Percentiles rank a stretch among this genome's conserved stretches.
phyloP scores from a whole-genome alignment of 2,797 vertebrate genomes.

The Peromyscus melanophrys region DNA sequence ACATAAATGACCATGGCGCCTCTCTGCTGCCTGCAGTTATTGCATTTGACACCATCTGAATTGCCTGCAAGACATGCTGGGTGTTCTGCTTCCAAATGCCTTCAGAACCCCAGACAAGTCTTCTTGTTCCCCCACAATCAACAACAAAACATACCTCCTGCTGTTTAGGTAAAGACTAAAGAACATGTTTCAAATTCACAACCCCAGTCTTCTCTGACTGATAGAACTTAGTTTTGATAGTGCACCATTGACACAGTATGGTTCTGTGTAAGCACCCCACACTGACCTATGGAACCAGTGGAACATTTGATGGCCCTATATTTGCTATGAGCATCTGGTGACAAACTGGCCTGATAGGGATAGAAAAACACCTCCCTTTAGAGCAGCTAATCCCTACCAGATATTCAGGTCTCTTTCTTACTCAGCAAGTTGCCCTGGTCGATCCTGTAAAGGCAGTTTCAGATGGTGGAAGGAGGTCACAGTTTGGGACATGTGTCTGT shows the following conservation, averaged over 20 bases:
- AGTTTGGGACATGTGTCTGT: slow-evolving; percentile 43
- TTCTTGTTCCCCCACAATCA: not conserved
- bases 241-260: not conserved
- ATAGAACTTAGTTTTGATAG: slow-evolving; percentile 1
- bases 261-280: not conserved
- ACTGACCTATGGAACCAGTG: no score
- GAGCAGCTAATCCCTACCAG: slow-evolving; percentile 19
- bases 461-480: not conserved
- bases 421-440: slow-evolving; percentile 19
- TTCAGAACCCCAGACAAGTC: slow-evolving; percentile 17
- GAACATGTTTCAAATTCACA: slow-evolving; percentile 40
- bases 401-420: slow-evolving; percentile 15
- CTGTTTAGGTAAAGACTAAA: slow-evolving; percentile 2
- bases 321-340: slow-evolving; percentile 2
- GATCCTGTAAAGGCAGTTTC: slow-evolving; percentile 38
- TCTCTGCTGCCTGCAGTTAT: not conserved
- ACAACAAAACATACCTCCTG: not conserved
- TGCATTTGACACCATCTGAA: slow-evolving; percentile 23
- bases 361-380: not conserved
- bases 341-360: not conserved
- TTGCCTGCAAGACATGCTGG: not conserved
- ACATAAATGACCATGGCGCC: not conserved
- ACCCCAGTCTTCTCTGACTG: not conserved
- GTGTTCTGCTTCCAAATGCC: not conserved
- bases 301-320: not conserved